Conservation (phyloP, 2,797 vertebrate species). For the Coluber constrictor region DNA sequence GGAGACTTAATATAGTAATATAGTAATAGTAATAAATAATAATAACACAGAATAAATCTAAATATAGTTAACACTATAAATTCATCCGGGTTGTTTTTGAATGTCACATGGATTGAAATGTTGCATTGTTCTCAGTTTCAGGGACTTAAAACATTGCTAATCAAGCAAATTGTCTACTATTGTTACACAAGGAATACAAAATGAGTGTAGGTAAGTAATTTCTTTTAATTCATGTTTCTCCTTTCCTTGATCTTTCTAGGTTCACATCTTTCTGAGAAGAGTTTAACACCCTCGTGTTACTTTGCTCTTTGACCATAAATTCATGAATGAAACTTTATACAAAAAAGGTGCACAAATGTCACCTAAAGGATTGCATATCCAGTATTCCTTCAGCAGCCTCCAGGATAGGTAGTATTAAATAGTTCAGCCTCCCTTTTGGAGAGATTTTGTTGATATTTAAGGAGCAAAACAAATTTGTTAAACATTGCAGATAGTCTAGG, state of each 20-base stretch:
- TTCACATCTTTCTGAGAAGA: not conserved
- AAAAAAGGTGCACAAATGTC: not conserved
- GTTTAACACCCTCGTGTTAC: not conserved
- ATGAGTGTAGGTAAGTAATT: not conserved
- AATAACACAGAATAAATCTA: not conserved
- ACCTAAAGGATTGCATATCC: not conserved
- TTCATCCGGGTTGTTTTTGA: not conserved
- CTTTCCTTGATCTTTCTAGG: not conserved
- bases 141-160: not conserved
- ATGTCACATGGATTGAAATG: not conserved
- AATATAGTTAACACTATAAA: not conserved
- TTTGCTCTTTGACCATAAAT: not conserved
- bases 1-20: not conserved
- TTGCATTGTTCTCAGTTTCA: not conserved
- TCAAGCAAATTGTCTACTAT: not conserved
- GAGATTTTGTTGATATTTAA: not conserved
- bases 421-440: not conserved
- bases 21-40: not conserved
- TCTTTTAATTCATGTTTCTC: not conserved
- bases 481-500: not conserved
- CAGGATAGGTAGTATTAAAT: not conserved
- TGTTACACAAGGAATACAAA: not conserved
- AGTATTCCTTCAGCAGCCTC: not conserved
- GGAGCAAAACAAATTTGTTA: not conserved
- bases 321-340: not conserved